Percentiles rank a stretch among this genome's conserved stretches.
Conservation (phyloP, 2,888 invertebrate genomes). For the Cheilosia vulpina region DNA sequence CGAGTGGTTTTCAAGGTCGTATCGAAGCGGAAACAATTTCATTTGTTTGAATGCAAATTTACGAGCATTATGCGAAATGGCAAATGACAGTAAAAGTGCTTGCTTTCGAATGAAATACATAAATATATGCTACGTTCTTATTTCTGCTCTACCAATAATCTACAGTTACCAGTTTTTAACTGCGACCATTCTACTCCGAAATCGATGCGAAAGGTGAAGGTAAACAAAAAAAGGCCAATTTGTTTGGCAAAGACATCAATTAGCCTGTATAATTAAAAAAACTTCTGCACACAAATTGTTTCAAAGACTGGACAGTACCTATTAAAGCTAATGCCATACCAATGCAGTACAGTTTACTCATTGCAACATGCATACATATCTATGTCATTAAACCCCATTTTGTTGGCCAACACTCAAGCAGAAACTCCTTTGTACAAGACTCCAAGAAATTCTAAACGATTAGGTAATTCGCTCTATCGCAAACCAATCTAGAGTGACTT, state of each 20-base stretch:
- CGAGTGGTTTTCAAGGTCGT: no score
- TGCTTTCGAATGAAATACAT: background rate
- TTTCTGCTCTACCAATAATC: no score
- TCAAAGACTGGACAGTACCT: background rate
- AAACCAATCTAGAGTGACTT: background rate
- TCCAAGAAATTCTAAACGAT: slow-evolving; percentile 34
- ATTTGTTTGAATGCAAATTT: no score
- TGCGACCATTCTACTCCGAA: background rate
- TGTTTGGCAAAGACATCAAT: background rate
- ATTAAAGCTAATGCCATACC: background rate
- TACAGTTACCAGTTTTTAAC: background rate
- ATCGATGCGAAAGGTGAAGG: background rate
- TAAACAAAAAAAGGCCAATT: background rate
- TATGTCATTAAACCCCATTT: slow-evolving; percentile 10
- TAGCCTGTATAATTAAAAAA: background rate
- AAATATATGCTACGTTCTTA: no score
- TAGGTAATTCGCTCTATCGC: background rate
- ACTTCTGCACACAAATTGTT: background rate
- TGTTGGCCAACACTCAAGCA: background rate
- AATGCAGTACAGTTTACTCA: background rate
- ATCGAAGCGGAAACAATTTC: no score
- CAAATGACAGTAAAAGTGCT: no score
- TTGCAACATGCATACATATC: slow-evolving; percentile 15
- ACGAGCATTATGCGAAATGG: no score
- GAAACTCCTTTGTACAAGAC: slow-evolving; percentile 35